Percentiles rank a stretch among this genome's conserved stretches.
phyloP scores from a whole-genome alignment of 2,888 invertebrate genomes.

The Noctua janthe region DNA sequence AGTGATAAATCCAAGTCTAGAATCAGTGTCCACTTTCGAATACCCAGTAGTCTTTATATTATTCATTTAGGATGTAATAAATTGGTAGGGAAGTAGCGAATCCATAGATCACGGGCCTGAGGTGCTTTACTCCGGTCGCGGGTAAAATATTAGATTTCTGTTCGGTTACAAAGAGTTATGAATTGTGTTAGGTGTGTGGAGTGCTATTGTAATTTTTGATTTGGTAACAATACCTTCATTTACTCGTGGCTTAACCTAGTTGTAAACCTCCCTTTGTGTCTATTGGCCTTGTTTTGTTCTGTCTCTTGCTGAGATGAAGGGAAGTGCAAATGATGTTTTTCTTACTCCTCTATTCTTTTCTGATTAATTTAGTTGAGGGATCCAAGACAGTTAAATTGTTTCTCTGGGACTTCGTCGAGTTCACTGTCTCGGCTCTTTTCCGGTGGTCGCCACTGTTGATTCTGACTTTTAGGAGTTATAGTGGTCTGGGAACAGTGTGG shows the following conservation, averaged over 20 bases:
- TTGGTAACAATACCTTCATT: neutral
- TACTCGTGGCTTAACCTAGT: neutral
- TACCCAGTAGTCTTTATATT: slow-evolving; percentile 71
- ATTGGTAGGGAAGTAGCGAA: slow-evolving; percentile 73
- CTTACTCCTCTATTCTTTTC: neutral
- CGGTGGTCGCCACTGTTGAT: neutral
- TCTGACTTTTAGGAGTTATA: neutral
- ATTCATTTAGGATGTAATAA: slow-evolving; percentile 77
- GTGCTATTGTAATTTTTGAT: slow-evolving; percentile 17
- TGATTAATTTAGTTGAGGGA: neutral
- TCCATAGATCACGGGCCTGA: slow-evolving; percentile 74
- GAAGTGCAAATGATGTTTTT: neutral
- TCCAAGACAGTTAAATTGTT: neutral
- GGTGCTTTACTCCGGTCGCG: slow-evolving; percentile 65
- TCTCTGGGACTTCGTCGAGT: neutral
- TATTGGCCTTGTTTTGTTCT: neutral
- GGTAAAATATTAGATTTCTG: slow-evolving; percentile 72
- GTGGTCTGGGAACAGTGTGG: neutral
- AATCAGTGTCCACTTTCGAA: slow-evolving; percentile 74
- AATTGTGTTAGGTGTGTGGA: slow-evolving; percentile 27
- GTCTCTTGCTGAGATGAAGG: neutral
- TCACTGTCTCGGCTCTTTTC: neutral
- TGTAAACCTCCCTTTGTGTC: neutral
- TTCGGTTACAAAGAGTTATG: slow-evolving; percentile 44
- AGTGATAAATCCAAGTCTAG: slow-evolving; percentile 61